Evolutionary conservation across 2,113 vertebrate species (phyloP).

Genomic region (Excalfactoria chinensis): DNA sequence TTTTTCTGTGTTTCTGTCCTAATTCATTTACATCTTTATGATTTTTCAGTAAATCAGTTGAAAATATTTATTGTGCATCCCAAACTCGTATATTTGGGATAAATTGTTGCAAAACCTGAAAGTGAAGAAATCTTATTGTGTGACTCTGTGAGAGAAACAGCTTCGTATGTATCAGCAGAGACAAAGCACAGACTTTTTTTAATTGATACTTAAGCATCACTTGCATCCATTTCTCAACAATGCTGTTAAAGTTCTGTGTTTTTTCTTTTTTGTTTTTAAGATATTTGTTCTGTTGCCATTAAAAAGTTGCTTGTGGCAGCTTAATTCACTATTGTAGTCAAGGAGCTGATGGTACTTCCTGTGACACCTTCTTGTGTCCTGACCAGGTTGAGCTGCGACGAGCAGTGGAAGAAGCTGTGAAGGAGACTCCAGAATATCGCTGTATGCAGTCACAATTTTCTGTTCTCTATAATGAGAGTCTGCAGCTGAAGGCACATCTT

Average conservation of each 20-base stretch:
- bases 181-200: background rate
- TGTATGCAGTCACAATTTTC: conserved; percentile 99
- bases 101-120: background rate
- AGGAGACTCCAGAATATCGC: conserved; percentile 93
- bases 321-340: background rate
- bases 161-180: background rate
- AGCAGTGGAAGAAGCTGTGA: conserved; percentile 90
- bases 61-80: background rate
- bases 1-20: background rate
- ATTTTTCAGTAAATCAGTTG: background rate
- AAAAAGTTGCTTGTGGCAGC: background rate
- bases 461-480: conserved; percentile 94
- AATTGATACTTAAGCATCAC: background rate
- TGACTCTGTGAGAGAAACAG: background rate
- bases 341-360: background rate
- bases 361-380: background rate
- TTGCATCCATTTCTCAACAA: background rate
- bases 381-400: conserved; percentile 85
- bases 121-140: background rate
- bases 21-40: background rate
- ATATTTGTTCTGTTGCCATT: too few species aligned
- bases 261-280: background rate
- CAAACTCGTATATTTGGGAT: background rate
- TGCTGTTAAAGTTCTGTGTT: background rate
- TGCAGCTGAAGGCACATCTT: conserved; percentile 92